A percentile compares a stretch with the other conserved stretches of the same genome.
These are phyloP conservation scores for Myotis daubentonii DNA, from an alignment of 2,797 vertebrate species.

Conservation along the genomic window DNA sequence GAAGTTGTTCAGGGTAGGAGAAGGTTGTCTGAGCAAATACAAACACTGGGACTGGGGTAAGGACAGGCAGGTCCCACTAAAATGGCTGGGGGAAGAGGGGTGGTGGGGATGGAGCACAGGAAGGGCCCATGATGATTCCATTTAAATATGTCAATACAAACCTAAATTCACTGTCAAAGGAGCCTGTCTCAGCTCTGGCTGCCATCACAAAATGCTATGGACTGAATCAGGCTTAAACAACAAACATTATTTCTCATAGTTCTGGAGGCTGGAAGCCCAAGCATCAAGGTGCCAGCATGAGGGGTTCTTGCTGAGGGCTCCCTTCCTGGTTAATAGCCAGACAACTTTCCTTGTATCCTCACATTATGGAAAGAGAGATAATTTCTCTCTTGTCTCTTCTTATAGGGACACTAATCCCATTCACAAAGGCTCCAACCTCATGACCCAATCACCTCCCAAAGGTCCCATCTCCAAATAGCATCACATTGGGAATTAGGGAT, in stretches of 20 bases:
- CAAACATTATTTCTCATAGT: neutral
- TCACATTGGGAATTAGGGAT: neutral
- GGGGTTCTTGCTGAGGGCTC: neutral
- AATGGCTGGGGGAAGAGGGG: neutral
- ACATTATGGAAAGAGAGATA: neutral
- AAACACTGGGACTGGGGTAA: neutral
- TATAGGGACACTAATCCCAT: neutral
- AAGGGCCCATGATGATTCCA: neutral
- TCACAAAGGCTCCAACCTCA: neutral
- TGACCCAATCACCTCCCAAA: neutral
- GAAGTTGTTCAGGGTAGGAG: neutral
- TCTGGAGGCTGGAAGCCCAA: neutral
- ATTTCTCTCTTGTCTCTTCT: neutral
- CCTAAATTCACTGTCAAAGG: neutral
- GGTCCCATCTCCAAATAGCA: neutral
- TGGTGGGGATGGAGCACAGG: neutral
- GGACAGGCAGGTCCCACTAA: neutral
- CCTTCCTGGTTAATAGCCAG: neutral
- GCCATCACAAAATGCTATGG: no score
- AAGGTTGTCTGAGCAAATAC: neutral
- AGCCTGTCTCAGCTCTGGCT: neutral
- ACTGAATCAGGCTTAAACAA: neutral
- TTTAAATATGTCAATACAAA: neutral
- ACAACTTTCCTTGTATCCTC: neutral
- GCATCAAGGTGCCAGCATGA: neutral